Evolutionary conservation across 2,113 vertebrate species (phyloP), one percentile per base, ranked within the genome.

Genomic region (Microcebus lehilahytsara): DNA sequence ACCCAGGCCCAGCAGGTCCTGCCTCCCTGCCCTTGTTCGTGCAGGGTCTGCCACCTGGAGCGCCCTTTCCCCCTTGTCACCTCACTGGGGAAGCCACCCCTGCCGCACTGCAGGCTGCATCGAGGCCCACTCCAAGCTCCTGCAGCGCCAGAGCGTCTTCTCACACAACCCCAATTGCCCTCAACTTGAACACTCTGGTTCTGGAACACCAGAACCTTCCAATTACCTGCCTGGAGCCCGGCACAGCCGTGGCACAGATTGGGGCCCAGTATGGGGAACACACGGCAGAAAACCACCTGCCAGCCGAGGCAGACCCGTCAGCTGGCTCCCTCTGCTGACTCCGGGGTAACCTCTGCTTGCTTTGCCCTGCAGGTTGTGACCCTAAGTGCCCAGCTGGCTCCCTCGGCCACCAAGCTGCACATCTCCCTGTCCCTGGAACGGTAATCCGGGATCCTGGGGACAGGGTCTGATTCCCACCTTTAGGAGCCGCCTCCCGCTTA

Each of bases 341-440:
- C 27, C 0, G 16, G 27, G 30, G 19, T 91, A 17, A 88, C 74
- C 32, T 69, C 78, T 6, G 51, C 19, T 6, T 0, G 16, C 78
- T 66, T 84, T 97, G 3, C 64, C 66, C 85, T 92, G 6, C 96
- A 99, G 98, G 96, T 98, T 37, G 19, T 98, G 0, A 20, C 66
- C 32, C 95, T 99, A 85, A 96, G 27, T 30, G 53, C 97, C 87
- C 81, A 30, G n/a, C 88, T 97, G 2, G 77, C 32, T 0, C 62
- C 98, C 34, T 97, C 96, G 0, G 58, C 93, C 0, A 97, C 97
- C 89, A 97, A 85, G 71, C 93, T 99, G 89, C 95, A 4, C 77
- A 1, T 88, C 3, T 91, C 98, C 4, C 53, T 98, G 81, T 89
- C 95, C 20, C 93, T 99, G 4, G 94, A 98, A 92, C 97, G 98